Evolutionary conservation across 2,113 vertebrate species (phyloP), one percentile per base, ranked within the genome.

Genomic region (Oxyura jamaicensis): DNA sequence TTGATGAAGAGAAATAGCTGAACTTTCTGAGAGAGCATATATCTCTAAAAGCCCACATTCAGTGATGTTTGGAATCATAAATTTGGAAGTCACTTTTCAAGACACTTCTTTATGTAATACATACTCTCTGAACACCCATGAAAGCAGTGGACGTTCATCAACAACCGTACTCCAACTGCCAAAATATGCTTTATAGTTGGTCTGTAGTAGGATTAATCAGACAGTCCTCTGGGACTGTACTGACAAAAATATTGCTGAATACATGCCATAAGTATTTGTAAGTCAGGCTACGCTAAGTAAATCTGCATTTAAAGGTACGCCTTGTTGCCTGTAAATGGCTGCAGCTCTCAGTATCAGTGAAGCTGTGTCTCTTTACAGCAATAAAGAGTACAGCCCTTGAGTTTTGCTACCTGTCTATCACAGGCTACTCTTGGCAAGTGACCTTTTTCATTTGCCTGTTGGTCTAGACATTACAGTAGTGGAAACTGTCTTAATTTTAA

Each of bases 401-500:
- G 10, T 94, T 74, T 42, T 86, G 74, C 35, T 72, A 50, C 80
- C 50, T 91, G 66, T 81, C 87, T 81, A 29, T 86, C 73, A 42
- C 52, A 82, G 75, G 22, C 90, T 73, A 69, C 60, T 95, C 68
- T 96, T 96, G 95, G 90, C 91, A 93, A 90, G 58, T 26, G 18
- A 56, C 28, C 13, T 10, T 62, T 62, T 83, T 58, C 77, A 86
- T 87, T 82, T 95, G 88, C 83, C 46, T 92, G 33, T 72, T 85
- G 76, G 92, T 94, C 89, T 95, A 95, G 91, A 89, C 97, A 86
- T 97, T 88, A 94, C 85, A 80, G 73, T 91, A 88, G 58, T 91
- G 93, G 86, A 93, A 91, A 93, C 50, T 59, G 78, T 80, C 44
- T 44, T 93, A 66, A 82, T 83, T 95, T 92, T 69, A 36, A 81